Percentiles rank a stretch among this genome's conserved stretches.
phyloP scores from a whole-genome alignment of 2,113 vertebrate genomes.

The Chrysochloris asiatica region DNA sequence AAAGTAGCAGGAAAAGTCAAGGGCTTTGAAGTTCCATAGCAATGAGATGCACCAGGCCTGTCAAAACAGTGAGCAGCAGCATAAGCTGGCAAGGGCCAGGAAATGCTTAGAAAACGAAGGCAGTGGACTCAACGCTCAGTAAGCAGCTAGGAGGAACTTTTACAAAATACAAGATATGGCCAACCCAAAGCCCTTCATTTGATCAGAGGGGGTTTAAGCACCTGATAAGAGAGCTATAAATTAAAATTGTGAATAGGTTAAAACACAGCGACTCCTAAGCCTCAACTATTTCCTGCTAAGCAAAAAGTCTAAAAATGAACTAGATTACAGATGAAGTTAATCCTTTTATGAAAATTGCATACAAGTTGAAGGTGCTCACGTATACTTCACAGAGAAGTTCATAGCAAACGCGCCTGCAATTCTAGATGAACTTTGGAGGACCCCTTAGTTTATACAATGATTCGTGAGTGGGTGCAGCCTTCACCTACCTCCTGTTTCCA shows the following conservation, averaged over 20 bases:
- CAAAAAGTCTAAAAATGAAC: neutral
- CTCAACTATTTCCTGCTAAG: neutral
- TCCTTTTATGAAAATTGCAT: neutral
- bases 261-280: neutral
- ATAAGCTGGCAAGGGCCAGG: neutral
- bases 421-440: conserved; percentile 53
- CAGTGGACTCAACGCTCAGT: neutral
- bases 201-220: neutral
- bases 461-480: neutral
- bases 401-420: neutral
- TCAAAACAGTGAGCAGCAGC: neutral
- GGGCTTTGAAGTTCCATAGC: neutral
- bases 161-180: neutral
- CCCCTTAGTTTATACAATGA: neutral
- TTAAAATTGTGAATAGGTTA: neutral
- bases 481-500: neutral
- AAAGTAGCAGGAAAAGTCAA: neutral
- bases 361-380: neutral
- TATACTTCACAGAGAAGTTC: conserved; percentile 10
- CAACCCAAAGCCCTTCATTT: neutral
- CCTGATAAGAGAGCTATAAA: neutral
- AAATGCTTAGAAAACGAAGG: neutral
- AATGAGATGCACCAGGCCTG: neutral
- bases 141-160: neutral
- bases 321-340: neutral